phyloP scores from a whole-genome alignment of 2,113 vertebrate genomes.

The Megaceryle torquata region DNA sequence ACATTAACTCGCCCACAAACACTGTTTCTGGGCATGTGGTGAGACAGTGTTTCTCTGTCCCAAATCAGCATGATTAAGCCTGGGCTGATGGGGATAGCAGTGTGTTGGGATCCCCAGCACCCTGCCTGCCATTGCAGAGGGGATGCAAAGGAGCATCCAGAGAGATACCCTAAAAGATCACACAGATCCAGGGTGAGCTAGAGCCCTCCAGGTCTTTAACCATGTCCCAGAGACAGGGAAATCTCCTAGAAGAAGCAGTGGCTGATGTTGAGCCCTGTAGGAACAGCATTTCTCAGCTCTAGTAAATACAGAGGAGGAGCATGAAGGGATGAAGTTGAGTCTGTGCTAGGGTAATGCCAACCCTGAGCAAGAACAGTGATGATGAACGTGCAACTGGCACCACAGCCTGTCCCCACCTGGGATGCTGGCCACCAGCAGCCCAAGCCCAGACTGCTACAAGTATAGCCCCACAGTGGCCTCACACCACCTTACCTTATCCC shows the following conservation, averaged over 20 bases:
- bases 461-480: neutral
- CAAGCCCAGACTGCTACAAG: neutral
- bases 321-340: neutral
- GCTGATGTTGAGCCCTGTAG: neutral
- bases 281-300: neutral
- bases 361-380: neutral
- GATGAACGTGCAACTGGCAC: neutral
- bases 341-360: neutral
- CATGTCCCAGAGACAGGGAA: neutral
- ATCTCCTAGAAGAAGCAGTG: neutral
- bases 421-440: neutral
- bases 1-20: neutral
- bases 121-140: rapidly evolving
- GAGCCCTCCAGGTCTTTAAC: neutral
- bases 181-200: neutral
- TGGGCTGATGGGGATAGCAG: neutral
- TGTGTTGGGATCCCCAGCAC: neutral
- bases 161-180: neutral
- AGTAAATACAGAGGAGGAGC: neutral
- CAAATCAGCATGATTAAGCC: neutral
- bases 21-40: rapidly evolving
- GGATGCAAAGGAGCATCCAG: neutral
- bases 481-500: too few relatives aligned
- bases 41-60: neutral
- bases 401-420: neutral